Percentiles rank a stretch among this genome's conserved stretches.
Conservation (phyloP, 2,888 invertebrate genomes). For the Cactoblastis cactorum region DNA sequence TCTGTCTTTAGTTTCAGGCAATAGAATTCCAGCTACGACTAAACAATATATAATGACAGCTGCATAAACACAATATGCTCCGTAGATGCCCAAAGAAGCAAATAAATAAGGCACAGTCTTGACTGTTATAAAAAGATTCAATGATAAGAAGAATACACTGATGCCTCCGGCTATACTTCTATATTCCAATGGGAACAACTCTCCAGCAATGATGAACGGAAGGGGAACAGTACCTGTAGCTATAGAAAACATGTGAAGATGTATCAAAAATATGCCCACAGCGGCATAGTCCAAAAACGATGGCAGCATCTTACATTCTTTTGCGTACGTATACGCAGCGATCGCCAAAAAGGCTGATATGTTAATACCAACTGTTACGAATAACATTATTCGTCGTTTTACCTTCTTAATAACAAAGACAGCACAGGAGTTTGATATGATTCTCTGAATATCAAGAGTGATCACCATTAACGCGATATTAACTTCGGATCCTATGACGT, state of each 20-base stretch:
- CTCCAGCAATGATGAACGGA: conserved; percentile 84
- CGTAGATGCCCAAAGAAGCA: conserved; percentile 41
- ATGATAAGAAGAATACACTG: conserved; percentile 48
- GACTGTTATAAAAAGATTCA: conserved; percentile 46
- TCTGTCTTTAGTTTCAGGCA: conserved; percentile 58
- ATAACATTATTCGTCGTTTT: conserved; percentile 43
- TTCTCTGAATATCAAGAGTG: conserved; percentile 41
- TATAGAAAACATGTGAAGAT: conserved; percentile 71
- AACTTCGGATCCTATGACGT: conserved; percentile 37
- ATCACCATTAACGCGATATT: conserved; percentile 41
- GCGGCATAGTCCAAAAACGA: conserved; percentile 36
- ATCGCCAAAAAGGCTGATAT: conserved; percentile 34
- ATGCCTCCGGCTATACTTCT: conserved; percentile 77
- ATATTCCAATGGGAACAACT: conserved; percentile 80
- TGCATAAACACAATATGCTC: conserved; percentile 50
- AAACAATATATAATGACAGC: conserved; percentile 44
- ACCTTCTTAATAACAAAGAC: conserved; percentile 44
- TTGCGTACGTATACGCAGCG: conserved; percentile 43
- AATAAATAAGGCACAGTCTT: conserved; percentile 50
- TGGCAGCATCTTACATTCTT: conserved; percentile 31
- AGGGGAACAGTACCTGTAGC: conserved; percentile 80
- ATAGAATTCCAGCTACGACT: conserved; percentile 40
- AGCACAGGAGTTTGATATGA: conserved; percentile 40
- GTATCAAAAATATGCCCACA: conserved; percentile 43
- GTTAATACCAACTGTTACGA: conserved; percentile 37